These are phyloP conservation scores for Microcebus griseorufus DNA, from an alignment of 2,113 vertebrate genomes.

Conservation along the genomic window DNA sequence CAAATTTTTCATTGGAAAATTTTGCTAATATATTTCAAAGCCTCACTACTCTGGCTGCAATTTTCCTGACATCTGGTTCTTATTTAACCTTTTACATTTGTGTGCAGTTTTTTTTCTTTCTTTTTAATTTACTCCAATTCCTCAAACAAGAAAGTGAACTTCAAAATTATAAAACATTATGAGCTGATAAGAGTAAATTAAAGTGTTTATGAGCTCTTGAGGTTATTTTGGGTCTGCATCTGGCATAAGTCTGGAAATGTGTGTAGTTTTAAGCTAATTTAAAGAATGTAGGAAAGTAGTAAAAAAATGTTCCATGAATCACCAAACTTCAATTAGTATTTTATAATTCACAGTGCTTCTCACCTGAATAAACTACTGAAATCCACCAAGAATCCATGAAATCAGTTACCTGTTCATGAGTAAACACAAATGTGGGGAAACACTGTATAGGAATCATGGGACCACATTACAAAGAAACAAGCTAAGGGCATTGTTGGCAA, in stretches of 20 bases:
- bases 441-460: background rate
- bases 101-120: background rate
- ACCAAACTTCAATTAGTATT: background rate
- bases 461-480: background rate
- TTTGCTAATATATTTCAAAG: background rate
- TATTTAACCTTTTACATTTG: constrained; percentile 45
- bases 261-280: background rate
- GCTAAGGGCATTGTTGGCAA: background rate
- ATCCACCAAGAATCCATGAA: background rate
- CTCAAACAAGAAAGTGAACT: constrained; percentile 41
- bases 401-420: background rate
- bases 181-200: constrained; percentile 58
- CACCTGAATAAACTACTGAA: background rate
- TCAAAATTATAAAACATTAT: constrained; percentile 59
- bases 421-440: background rate
- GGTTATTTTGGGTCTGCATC: constrained; percentile 48
- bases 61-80: constrained; percentile 31
- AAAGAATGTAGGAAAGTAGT: background rate
- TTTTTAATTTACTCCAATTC: constrained; percentile 43
- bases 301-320: background rate
- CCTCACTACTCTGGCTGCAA: background rate
- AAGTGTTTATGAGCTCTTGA: constrained; percentile 46
- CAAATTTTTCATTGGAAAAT: background rate
- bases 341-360: background rate
- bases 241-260: constrained; percentile 3